Conservation (phyloP, 2,797 vertebrate species). For the Xenops minutus region DNA sequence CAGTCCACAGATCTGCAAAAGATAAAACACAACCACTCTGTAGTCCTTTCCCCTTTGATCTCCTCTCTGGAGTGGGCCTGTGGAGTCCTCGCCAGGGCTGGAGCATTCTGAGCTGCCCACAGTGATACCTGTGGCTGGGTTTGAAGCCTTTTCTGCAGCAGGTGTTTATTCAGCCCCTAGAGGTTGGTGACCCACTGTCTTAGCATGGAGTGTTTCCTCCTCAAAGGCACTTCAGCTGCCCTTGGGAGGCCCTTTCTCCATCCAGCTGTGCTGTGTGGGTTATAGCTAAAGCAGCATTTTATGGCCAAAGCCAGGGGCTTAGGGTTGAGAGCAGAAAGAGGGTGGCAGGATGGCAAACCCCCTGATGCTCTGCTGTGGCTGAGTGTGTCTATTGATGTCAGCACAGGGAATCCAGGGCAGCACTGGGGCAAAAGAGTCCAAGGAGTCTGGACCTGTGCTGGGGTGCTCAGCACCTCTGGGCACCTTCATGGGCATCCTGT, state of each 20-base stretch:
- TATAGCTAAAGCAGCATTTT: accelerated
- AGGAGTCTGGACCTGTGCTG: background rate
- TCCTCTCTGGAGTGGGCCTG: background rate
- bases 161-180: background rate
- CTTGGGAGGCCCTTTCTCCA: background rate
- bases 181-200: background rate
- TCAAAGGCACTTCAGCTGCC: background rate
- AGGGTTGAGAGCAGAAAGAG: background rate
- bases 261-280: background rate
- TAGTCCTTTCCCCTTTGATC: background rate
- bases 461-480: background rate
- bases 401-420: background rate
- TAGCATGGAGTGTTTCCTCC: background rate
- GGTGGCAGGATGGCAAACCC: background rate
- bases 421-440: accelerated
- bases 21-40: accelerated
- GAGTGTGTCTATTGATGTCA: accelerated
- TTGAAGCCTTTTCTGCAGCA: background rate
- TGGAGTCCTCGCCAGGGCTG: background rate
- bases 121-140: background rate
- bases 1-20: accelerated
- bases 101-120: background rate
- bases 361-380: background rate
- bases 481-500: accelerated
- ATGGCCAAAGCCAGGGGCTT: background rate